A percentile compares a stretch with the other conserved stretches of the same genome.
These are phyloP conservation scores for Prunella fulvescens DNA, from an alignment of 2,113 vertebrate species.

Conservation along the genomic window DNA sequence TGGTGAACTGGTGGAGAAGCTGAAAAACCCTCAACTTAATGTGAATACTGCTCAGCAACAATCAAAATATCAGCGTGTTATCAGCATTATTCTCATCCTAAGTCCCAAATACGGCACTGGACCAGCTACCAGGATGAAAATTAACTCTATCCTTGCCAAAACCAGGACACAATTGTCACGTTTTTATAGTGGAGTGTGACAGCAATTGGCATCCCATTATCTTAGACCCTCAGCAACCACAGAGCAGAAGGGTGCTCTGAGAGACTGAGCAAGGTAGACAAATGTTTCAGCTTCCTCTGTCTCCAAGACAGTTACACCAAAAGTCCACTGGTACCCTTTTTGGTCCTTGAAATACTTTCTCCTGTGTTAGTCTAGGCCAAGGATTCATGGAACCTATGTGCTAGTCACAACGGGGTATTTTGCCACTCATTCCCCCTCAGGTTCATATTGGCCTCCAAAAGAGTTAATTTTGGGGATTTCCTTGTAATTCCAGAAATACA, in stretches of 20 bases:
- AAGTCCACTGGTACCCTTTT: neutral
- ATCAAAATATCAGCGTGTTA: neutral
- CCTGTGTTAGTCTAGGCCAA: neutral
- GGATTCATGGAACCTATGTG: neutral
- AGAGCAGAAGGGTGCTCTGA: neutral
- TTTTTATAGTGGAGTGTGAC: neutral
- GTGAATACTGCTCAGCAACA: neutral
- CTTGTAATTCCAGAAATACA: neutral
- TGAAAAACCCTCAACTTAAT: neutral
- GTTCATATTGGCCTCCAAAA: neutral
- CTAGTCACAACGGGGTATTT: neutral
- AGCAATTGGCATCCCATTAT: fast-evolving
- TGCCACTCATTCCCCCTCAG: neutral
- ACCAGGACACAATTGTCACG: neutral
- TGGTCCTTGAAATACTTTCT: neutral
- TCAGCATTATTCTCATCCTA: neutral
- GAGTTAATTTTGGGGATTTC: neutral
- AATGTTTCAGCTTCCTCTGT: neutral
- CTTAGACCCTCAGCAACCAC: neutral
- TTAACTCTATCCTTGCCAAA: neutral
- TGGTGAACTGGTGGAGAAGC: neutral
- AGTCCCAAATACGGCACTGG: neutral
- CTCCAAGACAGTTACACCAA: neutral
- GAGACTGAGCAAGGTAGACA: neutral
- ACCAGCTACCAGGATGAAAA: neutral